These are phyloP conservation scores for Gallirallus australis DNA, from an alignment of 2,797 vertebrate genomes.

Conservation along the genomic window DNA sequence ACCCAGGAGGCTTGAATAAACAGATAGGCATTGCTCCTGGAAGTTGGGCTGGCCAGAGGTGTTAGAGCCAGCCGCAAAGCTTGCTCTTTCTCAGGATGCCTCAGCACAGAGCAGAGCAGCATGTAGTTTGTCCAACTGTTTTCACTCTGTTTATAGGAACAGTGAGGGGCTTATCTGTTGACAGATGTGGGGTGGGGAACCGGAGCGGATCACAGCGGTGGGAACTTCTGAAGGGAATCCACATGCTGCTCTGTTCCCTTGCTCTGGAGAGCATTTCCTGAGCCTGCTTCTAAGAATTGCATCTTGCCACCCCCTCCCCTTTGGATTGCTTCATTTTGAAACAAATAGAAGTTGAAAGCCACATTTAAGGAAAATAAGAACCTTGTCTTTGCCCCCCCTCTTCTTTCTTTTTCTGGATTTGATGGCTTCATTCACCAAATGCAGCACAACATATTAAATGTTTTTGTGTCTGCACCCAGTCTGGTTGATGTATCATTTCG, in stretches of 20 bases:
- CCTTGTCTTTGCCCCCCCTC: not conserved
- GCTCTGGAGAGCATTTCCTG: not conserved
- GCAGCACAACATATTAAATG: not conserved
- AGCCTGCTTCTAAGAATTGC: not conserved
- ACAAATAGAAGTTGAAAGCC: not conserved
- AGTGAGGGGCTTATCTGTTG: not conserved
- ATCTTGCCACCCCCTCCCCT: rapidly evolving
- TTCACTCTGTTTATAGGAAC: not conserved
- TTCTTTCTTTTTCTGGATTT: not conserved
- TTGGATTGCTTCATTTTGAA: not conserved
- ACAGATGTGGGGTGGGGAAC: not conserved
- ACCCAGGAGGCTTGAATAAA: not conserved
- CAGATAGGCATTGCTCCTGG: not conserved
- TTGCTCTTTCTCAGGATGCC: not conserved
- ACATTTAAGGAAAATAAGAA: conserved; percentile 1
- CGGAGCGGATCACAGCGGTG: not conserved
- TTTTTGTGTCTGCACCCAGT: not conserved
- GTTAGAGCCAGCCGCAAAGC: rapidly evolving
- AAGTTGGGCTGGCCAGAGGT: not conserved
- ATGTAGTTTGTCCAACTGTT: not conserved
- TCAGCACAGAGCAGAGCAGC: rapidly evolving
- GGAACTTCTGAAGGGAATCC: not conserved
- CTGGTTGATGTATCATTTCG: not conserved
- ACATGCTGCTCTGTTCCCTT: not conserved
- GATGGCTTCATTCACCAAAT: not conserved